phyloP scores from a whole-genome alignment of 92 coral and sea anemone species.

The Micromussa lordhowensis region DNA sequence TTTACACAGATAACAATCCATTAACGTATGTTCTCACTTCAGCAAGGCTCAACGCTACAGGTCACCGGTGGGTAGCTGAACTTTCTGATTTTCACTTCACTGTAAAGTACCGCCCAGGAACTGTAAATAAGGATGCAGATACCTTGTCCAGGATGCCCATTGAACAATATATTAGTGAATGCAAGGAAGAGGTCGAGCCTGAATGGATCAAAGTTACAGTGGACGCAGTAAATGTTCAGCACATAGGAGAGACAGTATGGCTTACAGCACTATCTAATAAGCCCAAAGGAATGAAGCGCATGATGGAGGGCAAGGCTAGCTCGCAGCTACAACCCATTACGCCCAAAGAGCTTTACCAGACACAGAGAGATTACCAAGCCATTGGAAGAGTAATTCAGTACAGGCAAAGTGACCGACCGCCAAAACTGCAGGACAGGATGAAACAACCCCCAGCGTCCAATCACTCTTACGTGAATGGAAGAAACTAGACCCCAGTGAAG shows the following conservation, averaged over 20 bases:
- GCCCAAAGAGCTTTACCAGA: constrained; percentile 14
- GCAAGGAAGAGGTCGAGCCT: background rate
- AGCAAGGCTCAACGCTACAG: too few relatives aligned
- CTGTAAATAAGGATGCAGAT: background rate
- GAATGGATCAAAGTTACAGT: constrained; percentile 16
- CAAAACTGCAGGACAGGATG: background rate
- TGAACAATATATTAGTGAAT: constrained; percentile 5
- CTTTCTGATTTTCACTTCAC: background rate
- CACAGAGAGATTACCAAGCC: constrained; percentile 35
- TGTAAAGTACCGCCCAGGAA: background rate
- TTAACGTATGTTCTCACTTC: too few relatives aligned
- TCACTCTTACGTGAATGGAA: constrained; percentile 71
- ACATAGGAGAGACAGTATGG: background rate
- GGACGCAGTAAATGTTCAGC: background rate
- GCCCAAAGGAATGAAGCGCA: background rate
- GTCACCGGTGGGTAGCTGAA: background rate
- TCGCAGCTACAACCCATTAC: background rate
- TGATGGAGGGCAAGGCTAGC: too few relatives aligned
- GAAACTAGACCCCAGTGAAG: constrained; percentile 47
- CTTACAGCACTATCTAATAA: background rate
- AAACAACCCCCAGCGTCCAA: constrained; percentile 13
- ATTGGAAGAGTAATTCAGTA: constrained; percentile 44
- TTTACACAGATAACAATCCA: too few relatives aligned
- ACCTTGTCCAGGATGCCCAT: background rate
- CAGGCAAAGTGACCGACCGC: constrained; percentile 38